Evolutionary conservation across 2,888 invertebrate species (phyloP).

Genomic region (Drosophila neonasuta): DNA sequence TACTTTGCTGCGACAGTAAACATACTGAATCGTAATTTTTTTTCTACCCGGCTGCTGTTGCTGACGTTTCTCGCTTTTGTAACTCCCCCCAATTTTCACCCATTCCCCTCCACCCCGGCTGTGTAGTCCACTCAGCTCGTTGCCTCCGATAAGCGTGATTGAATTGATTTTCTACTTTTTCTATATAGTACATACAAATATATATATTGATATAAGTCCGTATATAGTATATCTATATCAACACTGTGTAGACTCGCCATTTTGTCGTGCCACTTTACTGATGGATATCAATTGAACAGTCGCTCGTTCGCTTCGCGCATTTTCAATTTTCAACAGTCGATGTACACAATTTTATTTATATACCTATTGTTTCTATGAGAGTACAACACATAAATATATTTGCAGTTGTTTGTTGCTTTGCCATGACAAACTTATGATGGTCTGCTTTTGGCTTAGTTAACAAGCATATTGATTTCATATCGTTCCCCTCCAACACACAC

Average conservation of each 20-base stretch:
- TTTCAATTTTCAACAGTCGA: conserved; percentile 46
- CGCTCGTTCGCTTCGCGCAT: conserved; percentile 62
- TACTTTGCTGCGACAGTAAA: conserved; percentile 69
- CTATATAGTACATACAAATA: not conserved
- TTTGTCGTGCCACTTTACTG: conserved; percentile 68
- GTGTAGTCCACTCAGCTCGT: conserved; percentile 17
- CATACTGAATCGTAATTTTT: conserved; percentile 76
- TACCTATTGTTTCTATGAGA: conserved; percentile 1
- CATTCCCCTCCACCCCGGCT: no score
- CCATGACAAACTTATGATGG: conserved; percentile 61
- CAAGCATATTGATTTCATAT: conserved; percentile 59
- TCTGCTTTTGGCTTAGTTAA: conserved; percentile 44
- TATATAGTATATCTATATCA: conserved; percentile 24
- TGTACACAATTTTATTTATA: conserved; percentile 7
- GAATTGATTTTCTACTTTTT: conserved; percentile 71
- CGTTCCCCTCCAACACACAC: conserved; percentile 22
- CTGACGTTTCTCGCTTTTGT: conserved; percentile 66
- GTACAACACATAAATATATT: conserved; percentile 7
- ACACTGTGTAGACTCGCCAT: conserved; percentile 21
- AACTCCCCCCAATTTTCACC: conserved; percentile 4
- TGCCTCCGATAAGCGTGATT: conserved; percentile 69
- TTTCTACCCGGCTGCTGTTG: conserved; percentile 37
- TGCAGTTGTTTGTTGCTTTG: conserved; percentile 50
- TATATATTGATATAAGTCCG: not conserved
- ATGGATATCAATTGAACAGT: conserved; percentile 76